phyloP scores from a whole-genome alignment of 2,113 vertebrate genomes.

The Tachysurus fulvidraco region DNA sequence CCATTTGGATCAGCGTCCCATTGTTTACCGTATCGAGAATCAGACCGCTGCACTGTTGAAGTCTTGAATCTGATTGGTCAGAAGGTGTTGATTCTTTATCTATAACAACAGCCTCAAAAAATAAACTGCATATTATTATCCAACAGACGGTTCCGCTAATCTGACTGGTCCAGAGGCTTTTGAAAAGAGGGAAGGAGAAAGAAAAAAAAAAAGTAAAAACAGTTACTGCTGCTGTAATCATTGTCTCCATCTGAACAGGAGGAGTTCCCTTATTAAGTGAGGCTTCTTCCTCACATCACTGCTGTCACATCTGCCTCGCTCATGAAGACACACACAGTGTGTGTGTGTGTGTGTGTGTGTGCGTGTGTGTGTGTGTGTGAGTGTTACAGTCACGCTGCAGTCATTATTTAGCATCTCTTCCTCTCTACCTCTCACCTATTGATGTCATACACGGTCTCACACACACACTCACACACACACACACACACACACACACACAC shows the following conservation, averaged over 20 bases:
- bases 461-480: neutral
- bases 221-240: no score
- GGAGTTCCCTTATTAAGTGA: no score
- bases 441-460: neutral
- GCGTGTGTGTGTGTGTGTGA: neutral
- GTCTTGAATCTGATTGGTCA: neutral
- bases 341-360: neutral
- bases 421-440: slow-evolving; percentile 12
- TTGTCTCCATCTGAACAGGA: no score
- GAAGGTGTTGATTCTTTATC: neutral
- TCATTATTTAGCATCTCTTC: slow-evolving; percentile 20
- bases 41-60: neutral
- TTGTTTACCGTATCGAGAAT: neutral
- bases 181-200: no score
- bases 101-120: no score
- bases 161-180: neutral
- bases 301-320: no score
- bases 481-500: no score
- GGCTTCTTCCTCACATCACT: no score
- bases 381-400: neutral
- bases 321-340: neutral
- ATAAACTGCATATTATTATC: no score
- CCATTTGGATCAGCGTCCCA: neutral
- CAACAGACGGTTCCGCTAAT: neutral
- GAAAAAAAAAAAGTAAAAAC: no score